These are phyloP conservation scores for Strigamia crassipes DNA, from an alignment of 2,888 invertebrate species.

Conservation along the genomic window DNA sequence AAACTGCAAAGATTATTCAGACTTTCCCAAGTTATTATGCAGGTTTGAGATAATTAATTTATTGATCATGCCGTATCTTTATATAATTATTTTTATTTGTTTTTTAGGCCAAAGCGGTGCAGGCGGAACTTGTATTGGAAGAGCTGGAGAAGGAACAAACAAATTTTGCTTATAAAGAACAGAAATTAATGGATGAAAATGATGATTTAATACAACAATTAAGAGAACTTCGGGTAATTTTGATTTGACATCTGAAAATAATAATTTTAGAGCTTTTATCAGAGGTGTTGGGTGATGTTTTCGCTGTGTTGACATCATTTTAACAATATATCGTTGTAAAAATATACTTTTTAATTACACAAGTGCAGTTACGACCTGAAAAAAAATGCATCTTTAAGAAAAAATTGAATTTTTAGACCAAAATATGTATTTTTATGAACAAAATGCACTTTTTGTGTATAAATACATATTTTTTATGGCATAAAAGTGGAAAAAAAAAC, in stretches of 20 bases:
- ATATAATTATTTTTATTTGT: not conserved
- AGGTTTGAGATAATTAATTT: not conserved
- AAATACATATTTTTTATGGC: no score
- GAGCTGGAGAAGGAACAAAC: conserved; percentile 26
- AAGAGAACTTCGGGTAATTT: not conserved
- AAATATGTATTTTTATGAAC: no score
- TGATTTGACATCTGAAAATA: not conserved
- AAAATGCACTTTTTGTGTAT: no score
- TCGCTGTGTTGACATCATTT: no score
- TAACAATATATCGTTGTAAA: no score
- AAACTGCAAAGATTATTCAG: not conserved
- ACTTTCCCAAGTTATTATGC: not conserved
- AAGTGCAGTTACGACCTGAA: no score
- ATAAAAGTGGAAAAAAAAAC: no score
- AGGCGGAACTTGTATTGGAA: conserved; percentile 22
- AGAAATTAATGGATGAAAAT: conserved; percentile 28
- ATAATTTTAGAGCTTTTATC: no score
- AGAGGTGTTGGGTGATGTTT: no score
- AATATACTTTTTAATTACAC: no score
- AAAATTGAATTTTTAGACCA: no score
- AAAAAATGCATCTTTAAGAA: no score
- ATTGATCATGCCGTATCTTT: not conserved
- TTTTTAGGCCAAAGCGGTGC: conserved; percentile 32
- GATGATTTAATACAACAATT: conserved; percentile 14
- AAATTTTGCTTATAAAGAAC: conserved; percentile 18